Base-by-base conservation (phyloP, 2,797 vertebrate genomes). In the Paramormyrops hopkinsi region DNA sequence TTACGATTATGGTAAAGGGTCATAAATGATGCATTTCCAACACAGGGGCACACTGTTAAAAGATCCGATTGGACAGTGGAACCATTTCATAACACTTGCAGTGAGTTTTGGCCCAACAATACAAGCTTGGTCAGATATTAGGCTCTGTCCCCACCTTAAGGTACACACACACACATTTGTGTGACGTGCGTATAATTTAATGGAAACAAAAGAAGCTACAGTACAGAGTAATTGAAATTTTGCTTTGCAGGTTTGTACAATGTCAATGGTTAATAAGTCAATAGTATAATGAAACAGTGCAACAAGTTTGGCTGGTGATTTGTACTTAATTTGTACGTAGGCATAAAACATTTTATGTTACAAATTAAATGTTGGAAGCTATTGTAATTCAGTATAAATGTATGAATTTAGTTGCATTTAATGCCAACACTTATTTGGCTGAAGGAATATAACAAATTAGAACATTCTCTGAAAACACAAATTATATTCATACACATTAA, bases 341-440 rank as follows among this genome's bases (percentile, higher is more conserved):
- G 29, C 19, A 44, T 88, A 92, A 90, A 90, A 22, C 12, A 93
- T 86, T 92, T 90, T 92, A 94, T 95, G 94, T 94, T 94, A 95
- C 94, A 93, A 91, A 95, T 95, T 95, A 93, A 91, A 54, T 22
- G 48, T 92, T 91, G 92, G 91, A 94, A 86, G 94, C 93, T 95
- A 94, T 93, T 89, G 87, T 29, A 92, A 94, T 95, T 95, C 92
- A 93, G 93, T 92, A 94, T 88, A 94, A 96, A 94, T 94, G 93
- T 94, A 95, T 94, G 93, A 95, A 95, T 96, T 95, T 94, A 94
- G 94, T 94, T 94, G 93, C 88, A 94, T 94, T 94, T 95, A 94
- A 95, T 94, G 94, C 93, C 93, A 95, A 95, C 95, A 94, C 93
- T 89, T 62, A 91, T 92, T 91, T 93, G 89, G 92, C 89, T 79